A percentile compares a stretch with the other conserved stretches of the same genome.
phyloP scores from a whole-genome alignment of 2,888 invertebrate genomes.

The Agelastica alni region DNA sequence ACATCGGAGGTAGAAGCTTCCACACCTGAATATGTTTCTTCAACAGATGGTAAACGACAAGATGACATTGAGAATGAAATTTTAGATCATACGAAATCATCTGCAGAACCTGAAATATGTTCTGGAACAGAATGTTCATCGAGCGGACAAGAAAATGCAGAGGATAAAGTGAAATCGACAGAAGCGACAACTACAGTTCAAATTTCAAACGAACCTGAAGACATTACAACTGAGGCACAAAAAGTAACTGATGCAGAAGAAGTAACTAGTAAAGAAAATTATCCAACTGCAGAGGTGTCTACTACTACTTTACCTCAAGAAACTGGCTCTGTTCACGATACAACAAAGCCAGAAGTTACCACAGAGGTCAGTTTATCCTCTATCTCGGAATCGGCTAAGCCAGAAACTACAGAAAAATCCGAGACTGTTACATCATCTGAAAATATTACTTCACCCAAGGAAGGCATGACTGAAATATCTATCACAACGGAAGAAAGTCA shows the following conservation, averaged over 20 bases:
- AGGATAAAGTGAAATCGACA: constrained; percentile 19
- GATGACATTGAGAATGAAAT: no score
- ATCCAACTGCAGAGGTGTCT: background rate
- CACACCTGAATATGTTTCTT: no score
- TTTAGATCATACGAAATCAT: no score
- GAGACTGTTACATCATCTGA: background rate
- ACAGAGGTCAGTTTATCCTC: background rate
- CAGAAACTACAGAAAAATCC: background rate
- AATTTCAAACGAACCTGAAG: background rate
- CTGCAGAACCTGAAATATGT: no score
- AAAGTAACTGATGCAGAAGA: background rate
- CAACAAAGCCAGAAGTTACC: background rate
- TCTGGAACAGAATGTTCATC: no score
- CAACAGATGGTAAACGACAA: no score
- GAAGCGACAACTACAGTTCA: constrained; percentile 15
- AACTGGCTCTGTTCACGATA: background rate
- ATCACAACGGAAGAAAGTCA: background rate
- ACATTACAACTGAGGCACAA: background rate
- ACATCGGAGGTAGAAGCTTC: no score
- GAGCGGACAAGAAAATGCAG: no score
- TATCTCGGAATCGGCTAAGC: background rate
- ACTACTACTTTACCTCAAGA: background rate
- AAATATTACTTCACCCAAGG: no score
- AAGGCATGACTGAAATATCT: no score
- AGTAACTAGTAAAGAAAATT: background rate